Conservation (phyloP, 2,797 vertebrate genomes). For the Diglossa cyanea region DNA sequence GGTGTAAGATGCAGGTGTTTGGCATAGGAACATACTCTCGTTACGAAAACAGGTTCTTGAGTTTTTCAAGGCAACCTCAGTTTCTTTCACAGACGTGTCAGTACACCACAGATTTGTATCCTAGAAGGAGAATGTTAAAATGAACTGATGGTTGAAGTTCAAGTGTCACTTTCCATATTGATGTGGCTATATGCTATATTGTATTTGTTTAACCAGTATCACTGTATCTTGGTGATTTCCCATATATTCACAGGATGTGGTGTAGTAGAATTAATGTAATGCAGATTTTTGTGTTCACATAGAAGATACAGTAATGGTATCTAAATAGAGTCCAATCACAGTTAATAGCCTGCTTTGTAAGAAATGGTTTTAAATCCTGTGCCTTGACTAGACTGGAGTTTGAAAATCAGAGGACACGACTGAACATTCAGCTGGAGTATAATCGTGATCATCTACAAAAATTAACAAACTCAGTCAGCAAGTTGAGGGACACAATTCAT, state of each 20-base stretch:
- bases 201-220: neutral
- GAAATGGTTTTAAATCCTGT: neutral
- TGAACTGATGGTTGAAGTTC: neutral
- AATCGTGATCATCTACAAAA: slow-evolving; percentile 80
- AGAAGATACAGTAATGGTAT: neutral
- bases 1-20: neutral
- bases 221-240: neutral
- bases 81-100: neutral
- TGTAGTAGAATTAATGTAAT: neutral
- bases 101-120: neutral
- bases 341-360: neutral
- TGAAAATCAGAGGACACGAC: slow-evolving; percentile 83
- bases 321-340: neutral
- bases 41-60: neutral
- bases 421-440: slow-evolving; percentile 85
- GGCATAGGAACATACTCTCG: neutral
- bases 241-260: neutral
- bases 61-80: neutral
- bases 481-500: slow-evolving; percentile 72
- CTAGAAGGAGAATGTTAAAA: neutral
- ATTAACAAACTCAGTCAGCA: slow-evolving; percentile 65
- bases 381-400: slow-evolving; percentile 85
- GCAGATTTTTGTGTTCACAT: neutral
- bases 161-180: neutral
- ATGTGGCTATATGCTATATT: neutral